Conservation (phyloP, 2,113 vertebrate species). For the Spheniscus mendiculus region DNA sequence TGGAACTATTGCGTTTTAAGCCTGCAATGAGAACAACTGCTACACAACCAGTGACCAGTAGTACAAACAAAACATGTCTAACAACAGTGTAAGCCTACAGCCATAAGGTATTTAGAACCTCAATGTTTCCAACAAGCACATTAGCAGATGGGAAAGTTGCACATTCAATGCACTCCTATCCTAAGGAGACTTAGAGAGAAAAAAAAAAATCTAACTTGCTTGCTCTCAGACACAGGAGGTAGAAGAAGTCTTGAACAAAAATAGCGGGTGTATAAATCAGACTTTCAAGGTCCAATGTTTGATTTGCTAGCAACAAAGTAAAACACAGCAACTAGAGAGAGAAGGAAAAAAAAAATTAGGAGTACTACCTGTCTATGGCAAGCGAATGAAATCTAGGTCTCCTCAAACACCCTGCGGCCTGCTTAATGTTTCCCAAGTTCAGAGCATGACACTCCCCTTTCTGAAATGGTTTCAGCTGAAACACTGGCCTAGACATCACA, state of each 20-base stretch:
- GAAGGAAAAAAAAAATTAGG: not conserved
- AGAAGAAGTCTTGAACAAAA: conserved; percentile 25
- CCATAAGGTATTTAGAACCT: not conserved
- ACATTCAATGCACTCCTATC: not conserved
- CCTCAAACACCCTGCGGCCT: not conserved
- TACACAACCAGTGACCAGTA: not conserved
- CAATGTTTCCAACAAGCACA: not conserved
- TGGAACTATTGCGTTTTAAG: not conserved
- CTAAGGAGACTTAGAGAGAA: not conserved
- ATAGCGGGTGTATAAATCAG: conserved; percentile 28
- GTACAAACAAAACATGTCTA: not conserved
- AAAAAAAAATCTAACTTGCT: not conserved
- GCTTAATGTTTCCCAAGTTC: not conserved
- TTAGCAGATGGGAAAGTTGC: not conserved
- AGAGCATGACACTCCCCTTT: not conserved
- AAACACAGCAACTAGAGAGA: not conserved
- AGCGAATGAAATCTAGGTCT: not conserved
- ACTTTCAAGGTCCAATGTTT: not conserved
- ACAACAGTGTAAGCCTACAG: not conserved
- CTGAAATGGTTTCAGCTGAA: not conserved
- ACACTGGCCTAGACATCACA: not conserved
- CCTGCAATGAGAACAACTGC: not conserved
- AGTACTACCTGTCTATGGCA: not conserved
- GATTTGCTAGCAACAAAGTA: conserved; percentile 16
- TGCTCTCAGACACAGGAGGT: not conserved